phyloP scores from a whole-genome alignment of 2,888 invertebrate genomes.

The Tortricodes alternella region DNA sequence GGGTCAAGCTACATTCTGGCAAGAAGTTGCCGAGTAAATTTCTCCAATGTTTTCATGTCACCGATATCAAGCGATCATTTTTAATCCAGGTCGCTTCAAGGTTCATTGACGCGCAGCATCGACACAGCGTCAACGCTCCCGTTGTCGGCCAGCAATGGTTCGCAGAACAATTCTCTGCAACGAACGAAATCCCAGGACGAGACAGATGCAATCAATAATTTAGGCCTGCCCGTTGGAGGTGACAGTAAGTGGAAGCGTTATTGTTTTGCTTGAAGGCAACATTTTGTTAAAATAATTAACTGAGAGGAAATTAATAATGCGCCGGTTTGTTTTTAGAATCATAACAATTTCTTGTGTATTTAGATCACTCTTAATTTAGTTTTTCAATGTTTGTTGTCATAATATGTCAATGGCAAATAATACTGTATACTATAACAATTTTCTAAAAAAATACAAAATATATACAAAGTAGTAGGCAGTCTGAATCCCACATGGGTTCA shows the following conservation, averaged over 20 bases:
- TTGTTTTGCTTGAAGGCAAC: slow-evolving; percentile 27
- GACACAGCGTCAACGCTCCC: slow-evolving; percentile 75
- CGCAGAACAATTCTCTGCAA: slow-evolving; percentile 72
- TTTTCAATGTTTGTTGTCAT: too few relatives aligned
- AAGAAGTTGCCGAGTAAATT: slow-evolving; percentile 29
- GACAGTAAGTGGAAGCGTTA: slow-evolving; percentile 39
- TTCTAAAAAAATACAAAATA: too few relatives aligned
- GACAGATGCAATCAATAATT: slow-evolving; percentile 71
- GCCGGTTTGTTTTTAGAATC: neutral
- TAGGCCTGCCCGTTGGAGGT: slow-evolving; percentile 66
- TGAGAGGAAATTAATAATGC: slow-evolving; percentile 15
- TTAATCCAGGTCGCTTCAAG: slow-evolving; percentile 66
- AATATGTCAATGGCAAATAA: too few relatives aligned
- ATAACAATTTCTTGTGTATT: too few relatives aligned
- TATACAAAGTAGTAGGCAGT: too few relatives aligned
- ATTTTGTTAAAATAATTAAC: slow-evolving; percentile 25
- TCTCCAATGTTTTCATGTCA: slow-evolving; percentile 28
- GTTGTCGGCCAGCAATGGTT: slow-evolving; percentile 66
- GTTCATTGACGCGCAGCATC: slow-evolving; percentile 74
- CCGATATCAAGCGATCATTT: neutral
- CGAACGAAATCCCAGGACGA: slow-evolving; percentile 65
- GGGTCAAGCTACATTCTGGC: slow-evolving; percentile 15
- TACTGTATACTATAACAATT: too few relatives aligned
- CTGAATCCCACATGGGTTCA: too few relatives aligned
- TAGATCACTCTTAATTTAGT: too few relatives aligned